phyloP scores from a whole-genome alignment of 2,797 vertebrate species.

The Halcyon leucocephala region DNA sequence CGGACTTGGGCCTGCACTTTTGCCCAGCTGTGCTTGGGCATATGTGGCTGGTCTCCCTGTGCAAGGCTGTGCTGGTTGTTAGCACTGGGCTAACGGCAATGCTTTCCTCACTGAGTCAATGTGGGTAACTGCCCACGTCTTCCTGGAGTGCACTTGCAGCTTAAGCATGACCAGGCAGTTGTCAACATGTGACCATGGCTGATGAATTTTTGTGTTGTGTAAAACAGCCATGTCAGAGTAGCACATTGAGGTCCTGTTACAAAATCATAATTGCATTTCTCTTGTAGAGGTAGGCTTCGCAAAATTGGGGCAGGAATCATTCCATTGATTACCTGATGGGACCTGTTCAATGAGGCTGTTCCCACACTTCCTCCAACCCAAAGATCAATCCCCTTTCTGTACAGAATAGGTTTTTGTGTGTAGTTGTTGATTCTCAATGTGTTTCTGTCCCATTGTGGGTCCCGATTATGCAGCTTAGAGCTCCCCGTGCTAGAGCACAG shows the following conservation, averaged over 20 bases:
- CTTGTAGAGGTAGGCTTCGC: not conserved
- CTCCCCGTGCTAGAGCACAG: not conserved
- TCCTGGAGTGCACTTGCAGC: not conserved
- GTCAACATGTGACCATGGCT: not conserved
- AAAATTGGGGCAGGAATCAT: slow-evolving; percentile 28
- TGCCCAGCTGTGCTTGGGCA: rapidly evolving
- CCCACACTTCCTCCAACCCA: not conserved
- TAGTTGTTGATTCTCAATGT: not conserved
- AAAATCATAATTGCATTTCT: not conserved
- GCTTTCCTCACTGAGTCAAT: not conserved
- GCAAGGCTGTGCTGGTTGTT: not conserved
- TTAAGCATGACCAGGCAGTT: not conserved
- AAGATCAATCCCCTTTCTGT: not conserved
- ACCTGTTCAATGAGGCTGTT: not conserved
- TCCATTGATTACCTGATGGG: slow-evolving; percentile 27
- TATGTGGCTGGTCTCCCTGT: not conserved
- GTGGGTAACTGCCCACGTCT: not conserved
- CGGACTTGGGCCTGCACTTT: not conserved
- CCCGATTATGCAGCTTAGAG: not conserved
- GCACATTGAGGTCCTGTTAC: not conserved
- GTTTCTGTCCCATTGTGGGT: not conserved
- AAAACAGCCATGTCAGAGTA: slow-evolving; percentile 4
- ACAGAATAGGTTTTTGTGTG: not conserved
- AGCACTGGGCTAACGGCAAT: not conserved
- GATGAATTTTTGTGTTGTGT: not conserved